phyloP scores from a whole-genome alignment of 2,113 vertebrate species.

The Muntiacus muntjak region DNA sequence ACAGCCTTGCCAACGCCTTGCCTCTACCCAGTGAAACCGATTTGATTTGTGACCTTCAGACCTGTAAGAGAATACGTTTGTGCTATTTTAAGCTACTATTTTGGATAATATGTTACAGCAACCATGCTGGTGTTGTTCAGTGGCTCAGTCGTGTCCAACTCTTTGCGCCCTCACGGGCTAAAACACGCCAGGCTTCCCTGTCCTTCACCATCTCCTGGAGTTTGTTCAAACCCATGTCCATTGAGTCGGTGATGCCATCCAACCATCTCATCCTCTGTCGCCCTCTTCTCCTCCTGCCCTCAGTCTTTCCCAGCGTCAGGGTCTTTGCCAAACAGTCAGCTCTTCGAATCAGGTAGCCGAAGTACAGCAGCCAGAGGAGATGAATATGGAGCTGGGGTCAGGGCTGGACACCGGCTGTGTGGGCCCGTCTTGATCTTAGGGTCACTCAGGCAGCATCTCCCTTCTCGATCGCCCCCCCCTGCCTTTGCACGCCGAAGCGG shows the following conservation, averaged over 20 bases:
- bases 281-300: background rate
- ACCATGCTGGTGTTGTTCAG: background rate
- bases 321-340: background rate
- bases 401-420: background rate
- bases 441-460: background rate
- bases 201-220: background rate
- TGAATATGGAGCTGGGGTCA: background rate
- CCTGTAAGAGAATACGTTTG: background rate
- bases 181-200: background rate
- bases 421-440: background rate
- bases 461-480: background rate
- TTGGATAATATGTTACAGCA: background rate
- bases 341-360: background rate
- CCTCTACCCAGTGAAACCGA: background rate
- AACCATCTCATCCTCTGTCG: background rate
- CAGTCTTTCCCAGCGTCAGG: background rate
- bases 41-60: background rate
- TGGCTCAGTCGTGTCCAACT: background rate
- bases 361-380: background rate
- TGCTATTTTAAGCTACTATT: background rate
- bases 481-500: background rate
- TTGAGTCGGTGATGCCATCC: background rate
- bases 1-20: background rate
- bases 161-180: background rate
- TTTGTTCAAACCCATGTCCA: background rate